phyloP scores from a whole-genome alignment of 2,797 vertebrate genomes.

The Rhynchotus rufescens region DNA sequence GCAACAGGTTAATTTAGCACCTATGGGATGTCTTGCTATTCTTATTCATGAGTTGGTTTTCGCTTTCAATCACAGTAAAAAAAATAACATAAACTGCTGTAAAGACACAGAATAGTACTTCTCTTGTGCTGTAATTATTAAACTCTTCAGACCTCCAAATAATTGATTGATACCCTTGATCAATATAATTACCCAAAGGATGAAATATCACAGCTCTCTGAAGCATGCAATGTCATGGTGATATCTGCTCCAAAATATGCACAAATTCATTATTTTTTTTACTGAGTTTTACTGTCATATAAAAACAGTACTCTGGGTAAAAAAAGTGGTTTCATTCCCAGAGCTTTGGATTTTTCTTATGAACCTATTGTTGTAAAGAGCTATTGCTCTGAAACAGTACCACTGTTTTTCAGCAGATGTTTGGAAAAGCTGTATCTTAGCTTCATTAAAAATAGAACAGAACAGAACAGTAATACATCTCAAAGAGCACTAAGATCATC shows the following conservation, averaged over 20 bases:
- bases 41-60: not conserved
- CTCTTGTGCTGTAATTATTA: not conserved
- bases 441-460: slow-evolving; percentile 58
- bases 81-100: not conserved
- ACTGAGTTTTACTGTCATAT: not conserved
- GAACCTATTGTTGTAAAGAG: not conserved
- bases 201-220: not conserved
- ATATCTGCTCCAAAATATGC: not conserved
- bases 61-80: not conserved
- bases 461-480: not conserved
- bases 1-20: not conserved
- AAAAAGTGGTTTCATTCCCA: not conserved
- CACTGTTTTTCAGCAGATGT: slow-evolving; percentile 51
- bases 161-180: not conserved
- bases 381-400: not conserved
- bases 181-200: not conserved
- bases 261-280: not conserved
- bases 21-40: not conserved
- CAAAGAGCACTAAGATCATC: not conserved
- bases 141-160: not conserved
- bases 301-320: not conserved
- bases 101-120: not conserved
- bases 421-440: slow-evolving; percentile 22
- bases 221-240: fast-evolving
- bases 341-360: slow-evolving; percentile 13